phyloP scores from a whole-genome alignment of 2,113 vertebrate genomes.

The Lanius ludovicianus region DNA sequence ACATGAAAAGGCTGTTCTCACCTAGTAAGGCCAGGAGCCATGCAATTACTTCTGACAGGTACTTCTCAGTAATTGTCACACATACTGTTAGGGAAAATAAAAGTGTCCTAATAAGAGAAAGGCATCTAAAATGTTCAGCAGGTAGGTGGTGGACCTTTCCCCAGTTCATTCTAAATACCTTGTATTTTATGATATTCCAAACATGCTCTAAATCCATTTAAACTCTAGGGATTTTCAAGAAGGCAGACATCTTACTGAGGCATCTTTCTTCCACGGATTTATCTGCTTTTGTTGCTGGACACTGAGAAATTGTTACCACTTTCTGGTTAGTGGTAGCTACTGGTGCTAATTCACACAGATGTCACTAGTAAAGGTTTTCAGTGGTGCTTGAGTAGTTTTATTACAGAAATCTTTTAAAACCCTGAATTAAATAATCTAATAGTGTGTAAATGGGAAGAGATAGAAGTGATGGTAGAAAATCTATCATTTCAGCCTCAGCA shows the following conservation, averaged over 20 bases:
- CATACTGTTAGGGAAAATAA: neutral
- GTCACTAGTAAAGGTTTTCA: neutral
- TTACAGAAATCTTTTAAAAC: neutral
- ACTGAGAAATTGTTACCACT: neutral
- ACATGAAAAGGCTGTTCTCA: neutral
- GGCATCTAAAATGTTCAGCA: neutral
- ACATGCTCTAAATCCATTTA: neutral
- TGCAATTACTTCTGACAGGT: slow-evolving; percentile 2
- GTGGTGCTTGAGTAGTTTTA: neutral
- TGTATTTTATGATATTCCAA: neutral
- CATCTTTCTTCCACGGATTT: neutral
- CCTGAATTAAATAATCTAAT: neutral
- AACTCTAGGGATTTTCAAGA: neutral
- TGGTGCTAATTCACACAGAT: neutral
- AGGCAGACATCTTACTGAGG: neutral
- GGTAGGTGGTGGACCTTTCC: neutral
- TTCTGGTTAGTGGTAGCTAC: neutral
- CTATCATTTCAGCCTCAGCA: neutral
- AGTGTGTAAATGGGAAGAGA: neutral
- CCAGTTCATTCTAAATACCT: neutral
- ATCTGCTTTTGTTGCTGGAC: neutral
- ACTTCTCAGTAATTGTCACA: neutral
- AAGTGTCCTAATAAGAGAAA: neutral
- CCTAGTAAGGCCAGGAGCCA: neutral
- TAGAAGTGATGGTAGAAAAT: neutral